Evolutionary conservation across 2,888 invertebrate genomes (phyloP).

Genomic region (Poecilus cupreus): DNA sequence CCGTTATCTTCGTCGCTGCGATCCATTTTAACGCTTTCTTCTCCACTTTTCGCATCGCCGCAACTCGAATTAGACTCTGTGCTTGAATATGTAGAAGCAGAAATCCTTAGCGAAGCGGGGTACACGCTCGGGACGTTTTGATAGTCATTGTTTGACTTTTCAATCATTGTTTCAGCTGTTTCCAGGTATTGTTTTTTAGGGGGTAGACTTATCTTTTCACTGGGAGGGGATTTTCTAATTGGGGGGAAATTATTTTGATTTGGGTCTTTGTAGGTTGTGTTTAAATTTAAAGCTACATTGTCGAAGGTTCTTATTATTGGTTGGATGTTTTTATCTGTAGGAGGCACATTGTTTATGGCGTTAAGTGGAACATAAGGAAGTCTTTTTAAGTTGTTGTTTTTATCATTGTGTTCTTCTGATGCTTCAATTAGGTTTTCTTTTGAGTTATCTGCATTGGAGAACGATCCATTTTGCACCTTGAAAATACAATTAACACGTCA

Average conservation of each 20-base stretch:
- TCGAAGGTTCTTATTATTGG: not conserved
- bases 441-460: constrained; percentile 42
- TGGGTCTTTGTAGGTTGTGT: constrained; percentile 16
- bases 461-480: constrained; percentile 25
- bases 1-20: constrained; percentile 60
- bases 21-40: constrained; percentile 50
- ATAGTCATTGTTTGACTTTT: not conserved
- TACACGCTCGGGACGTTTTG: not conserved
- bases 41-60: constrained; percentile 47
- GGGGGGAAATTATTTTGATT: not conserved
- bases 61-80: constrained; percentile 54
- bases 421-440: constrained; percentile 60
- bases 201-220: not conserved
- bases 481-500: not conserved
- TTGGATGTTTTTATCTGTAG: constrained; percentile 51
- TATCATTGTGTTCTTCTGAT: constrained; percentile 63
- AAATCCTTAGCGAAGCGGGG: not conserved
- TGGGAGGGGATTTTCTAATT: not conserved
- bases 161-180: not conserved
- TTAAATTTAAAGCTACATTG: constrained; percentile 28
- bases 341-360: constrained; percentile 17
- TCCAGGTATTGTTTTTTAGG: constrained; percentile 11
- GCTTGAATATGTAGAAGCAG: constrained; percentile 19
- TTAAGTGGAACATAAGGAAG: constrained; percentile 57
- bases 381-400: constrained; percentile 67